Evolutionary conservation across 2,888 invertebrate species (phyloP), one percentile per base, ranked within the genome.

Genomic region (Watsonalla cultraria): DNA sequence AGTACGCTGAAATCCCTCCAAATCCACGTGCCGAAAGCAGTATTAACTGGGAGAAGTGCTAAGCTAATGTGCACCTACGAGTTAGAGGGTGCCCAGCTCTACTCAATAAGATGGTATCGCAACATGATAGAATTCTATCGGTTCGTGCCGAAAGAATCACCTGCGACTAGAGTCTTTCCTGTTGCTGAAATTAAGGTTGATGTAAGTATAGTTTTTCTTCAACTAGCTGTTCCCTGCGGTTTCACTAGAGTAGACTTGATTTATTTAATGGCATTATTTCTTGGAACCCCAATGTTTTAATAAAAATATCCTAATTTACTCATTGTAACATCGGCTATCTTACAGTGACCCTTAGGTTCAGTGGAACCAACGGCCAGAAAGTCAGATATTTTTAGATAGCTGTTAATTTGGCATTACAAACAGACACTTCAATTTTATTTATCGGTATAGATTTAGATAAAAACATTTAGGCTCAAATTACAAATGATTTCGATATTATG

Each of bases 21-120:
- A 55, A 91, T 91, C 60, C 84, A 90, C 69, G 92, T 92, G 5
- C 93, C 93, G 0, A 84, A 80, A 60, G 92, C 92, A 0, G 92
- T 92, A 7, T 72, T 92, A 7, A 88, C 89, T 0, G 92, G 92
- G 0, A 81, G 82, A 42, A 81, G 88, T 63, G 92, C 92, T 7
- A 90, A 90, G 57, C 84, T 93, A 54, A 80, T 79, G 68, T 92
- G 93, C 67, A 80, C 89, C 7, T 93, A 93, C 72, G 92, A 93
- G 67, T 73, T 93, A 62, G 93, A 93, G 72, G 92, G 91, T 0
- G 94, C 93, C 0, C 92, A 93, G 47, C 89, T 96, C 6, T 96
- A 96, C 85, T 93, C 95, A 45, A 94, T 95, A 74, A 93, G 95
- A 78, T 96, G 95, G 95, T 95, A 95, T 80, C 88, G 93, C 56